Base-by-base conservation (phyloP, 2,888 invertebrate species). In the Zhuqinia jingwanae region DNA sequence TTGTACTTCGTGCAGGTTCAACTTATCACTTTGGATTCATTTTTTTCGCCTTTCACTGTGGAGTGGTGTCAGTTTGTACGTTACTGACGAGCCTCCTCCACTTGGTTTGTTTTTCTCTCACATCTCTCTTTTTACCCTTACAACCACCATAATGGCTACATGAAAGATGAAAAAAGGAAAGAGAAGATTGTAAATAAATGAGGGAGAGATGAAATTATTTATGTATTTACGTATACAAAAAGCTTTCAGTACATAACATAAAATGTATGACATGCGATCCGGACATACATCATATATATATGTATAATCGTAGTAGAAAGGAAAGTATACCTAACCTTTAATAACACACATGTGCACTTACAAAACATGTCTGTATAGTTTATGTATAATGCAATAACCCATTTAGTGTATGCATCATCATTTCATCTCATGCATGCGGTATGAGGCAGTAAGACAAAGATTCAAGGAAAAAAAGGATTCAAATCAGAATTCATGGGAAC, bases 131-230 rank as follows among this genome's bases (percentile, higher is more conserved):
- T n/a, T n/a, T n/a, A n/a, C n/a, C n/a, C n/a, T n/a, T n/a, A n/a
- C n/a, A n/a, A 13, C 36, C 36, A 45, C 17, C 22, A 47, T 17
- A 73, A 56, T 13, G 30, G 8, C 0, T 13, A 6, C 25, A 6
- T 22, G 25, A 70, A 1, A n/a, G 13, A 70, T 22, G 53, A 76
- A n/a, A 20, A 30, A 36, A 22, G 78, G 53, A 65, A 63, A 13
- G 58, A 47, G 58, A 60, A 65, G 65, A 65, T 65, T 30, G 79
- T 65, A 65, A 65, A 65, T 79, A 65, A 65, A 78, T 68, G 68
- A 22, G 47, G n/a, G n/a, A 70, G 47, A 68, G 80, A 70, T 50
- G 80, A 58, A 70, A 80, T 70, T 80, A 70, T 80, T 80, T 79
- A 63, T 79, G n/a, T 27, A 60, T 60, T 60, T 60, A 60, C 27